Conservation (phyloP, 2,888 invertebrate genomes). For the Dryocosmus kuriphilus region DNA sequence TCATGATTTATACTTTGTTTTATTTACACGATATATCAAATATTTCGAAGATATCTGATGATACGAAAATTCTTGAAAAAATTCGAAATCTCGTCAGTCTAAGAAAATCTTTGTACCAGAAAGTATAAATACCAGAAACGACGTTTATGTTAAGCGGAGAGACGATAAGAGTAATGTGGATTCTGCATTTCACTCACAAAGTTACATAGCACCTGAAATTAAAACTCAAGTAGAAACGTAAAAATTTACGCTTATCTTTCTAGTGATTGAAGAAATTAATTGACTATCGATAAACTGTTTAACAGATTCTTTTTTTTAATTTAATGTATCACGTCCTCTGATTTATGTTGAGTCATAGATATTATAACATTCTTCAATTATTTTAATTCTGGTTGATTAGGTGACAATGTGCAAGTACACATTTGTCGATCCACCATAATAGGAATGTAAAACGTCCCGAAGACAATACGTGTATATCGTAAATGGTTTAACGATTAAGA, state of each 20-base stretch:
- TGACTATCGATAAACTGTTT: not conserved
- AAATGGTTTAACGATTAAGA: conserved; percentile 3
- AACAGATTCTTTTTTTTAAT: not conserved
- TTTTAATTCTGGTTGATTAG: not conserved
- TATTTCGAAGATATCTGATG: not conserved
- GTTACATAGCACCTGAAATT: not conserved
- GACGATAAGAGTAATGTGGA: not conserved
- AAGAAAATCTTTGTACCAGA: not conserved
- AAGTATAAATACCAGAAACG: not conserved
- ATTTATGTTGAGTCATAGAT: not conserved
- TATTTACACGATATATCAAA: not conserved
- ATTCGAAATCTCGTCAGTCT: not conserved
- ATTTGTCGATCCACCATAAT: conserved; percentile 49
- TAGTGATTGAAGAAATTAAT: conserved; percentile 1
- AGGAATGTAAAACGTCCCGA: conserved; percentile 75
- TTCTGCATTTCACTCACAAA: not conserved
- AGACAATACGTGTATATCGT: conserved; percentile 67
- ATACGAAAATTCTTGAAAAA: not conserved
- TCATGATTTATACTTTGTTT: not conserved
- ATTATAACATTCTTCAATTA: not conserved
- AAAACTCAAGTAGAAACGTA: conserved; percentile 5
- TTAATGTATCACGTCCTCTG: not conserved
- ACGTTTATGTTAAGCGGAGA: not conserved
- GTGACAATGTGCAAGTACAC: not conserved
- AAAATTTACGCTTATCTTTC: not conserved